Base-by-base conservation (phyloP, 2,888 invertebrate genomes). In the Monopis laevigella region DNA sequence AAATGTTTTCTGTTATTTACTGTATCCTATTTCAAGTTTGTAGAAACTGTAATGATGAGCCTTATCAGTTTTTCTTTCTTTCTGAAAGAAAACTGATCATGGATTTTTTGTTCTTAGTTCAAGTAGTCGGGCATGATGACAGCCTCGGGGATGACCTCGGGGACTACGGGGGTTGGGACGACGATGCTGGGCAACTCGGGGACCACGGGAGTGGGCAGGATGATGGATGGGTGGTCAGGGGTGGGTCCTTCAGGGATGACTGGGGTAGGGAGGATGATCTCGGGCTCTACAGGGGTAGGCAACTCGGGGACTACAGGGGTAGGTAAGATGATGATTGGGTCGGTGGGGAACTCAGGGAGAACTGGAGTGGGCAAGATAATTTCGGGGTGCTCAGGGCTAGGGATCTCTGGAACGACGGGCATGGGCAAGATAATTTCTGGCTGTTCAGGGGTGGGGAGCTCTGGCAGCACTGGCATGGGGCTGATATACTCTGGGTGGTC, bases 161-260 rank as follows among this genome's bases (percentile, higher is more conserved):
- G 43, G 11, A 40, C 8, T 1, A 27, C 34, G n/a, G 44, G 41
- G 27, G 28, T 26, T 36, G 44, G 44, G 11, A 44, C 32, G 16
- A 24, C 34, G 21, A 44, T 41, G 35, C 32, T 7, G 3, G 48
- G 48, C 2, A 43, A 8, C 26, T 41, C 44, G 34, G 44, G 44
- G 11, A 41, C 38, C 3, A 29, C 46, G 13, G 42, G 41, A n/a
- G 42, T 41, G 11, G 46, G 48, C 1, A 44, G 34, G 12, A 48
- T 39, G 32, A 32, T 32, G 14, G 28, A 16, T 38, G 44, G 44
- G 5, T 41, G 29, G 39, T 41, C 44, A 19, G 44, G 44, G 29
- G 13, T 30, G 30, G 30, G 30, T 7, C 39, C 13, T 13, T 21
- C 30, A 2, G 34, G 32, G 32, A 41, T 3, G 14, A 34, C 32